Evolutionary conservation across 2,797 vertebrate species (phyloP).

Genomic region (Cyclura pinguis): DNA sequence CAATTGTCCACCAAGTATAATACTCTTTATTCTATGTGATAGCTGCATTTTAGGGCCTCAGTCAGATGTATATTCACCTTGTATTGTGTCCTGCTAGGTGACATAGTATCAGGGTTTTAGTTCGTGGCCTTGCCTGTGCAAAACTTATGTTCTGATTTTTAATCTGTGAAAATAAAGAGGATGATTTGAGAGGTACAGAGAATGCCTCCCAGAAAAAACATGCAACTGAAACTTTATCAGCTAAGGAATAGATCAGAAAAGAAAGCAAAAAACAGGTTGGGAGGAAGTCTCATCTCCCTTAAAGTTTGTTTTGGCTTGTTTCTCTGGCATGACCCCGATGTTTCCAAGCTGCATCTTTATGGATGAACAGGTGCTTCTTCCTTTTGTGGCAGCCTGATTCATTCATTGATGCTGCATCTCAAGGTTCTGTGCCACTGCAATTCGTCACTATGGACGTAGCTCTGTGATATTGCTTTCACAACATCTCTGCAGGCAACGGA

Average conservation of each 20-base stretch:
- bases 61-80: background rate
- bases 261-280: background rate
- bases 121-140: background rate
- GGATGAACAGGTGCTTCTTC: constrained; percentile 8
- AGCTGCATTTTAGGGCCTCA: background rate
- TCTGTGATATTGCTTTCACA: constrained; percentile 30
- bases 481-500: constrained; percentile 45
- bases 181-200: background rate
- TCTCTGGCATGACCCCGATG: background rate
- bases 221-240: background rate
- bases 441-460: constrained; percentile 45
- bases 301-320: background rate
- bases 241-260: background rate
- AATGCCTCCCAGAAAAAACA: background rate
- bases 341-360: constrained; percentile 15
- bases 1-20: background rate
- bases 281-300: background rate
- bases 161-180: background rate
- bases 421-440: constrained; percentile 35
- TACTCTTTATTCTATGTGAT: background rate
- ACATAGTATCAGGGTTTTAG: background rate
- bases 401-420: constrained; percentile 42
- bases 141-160: background rate
- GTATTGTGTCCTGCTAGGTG: background rate
- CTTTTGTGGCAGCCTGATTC: constrained; percentile 53